Conservation (phyloP, 2,113 vertebrate genomes). For the Cavia porcellus region DNA sequence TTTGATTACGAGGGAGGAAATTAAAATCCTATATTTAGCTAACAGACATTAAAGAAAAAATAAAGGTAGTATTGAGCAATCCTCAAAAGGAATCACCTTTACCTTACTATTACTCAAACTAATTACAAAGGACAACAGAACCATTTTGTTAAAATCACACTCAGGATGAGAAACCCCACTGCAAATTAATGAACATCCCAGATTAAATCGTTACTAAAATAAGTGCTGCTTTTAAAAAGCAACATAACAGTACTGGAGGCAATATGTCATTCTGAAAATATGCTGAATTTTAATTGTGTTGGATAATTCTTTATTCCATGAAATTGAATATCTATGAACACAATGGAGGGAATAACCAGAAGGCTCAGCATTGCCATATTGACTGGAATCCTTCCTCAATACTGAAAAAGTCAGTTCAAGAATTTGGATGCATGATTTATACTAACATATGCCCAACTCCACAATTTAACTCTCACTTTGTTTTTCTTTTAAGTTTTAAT, state of each 20-base stretch:
- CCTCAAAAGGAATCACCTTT: conserved; percentile 10
- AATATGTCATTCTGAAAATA: conserved; percentile 7
- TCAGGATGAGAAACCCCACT: background rate
- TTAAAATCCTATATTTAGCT: conserved; percentile 73
- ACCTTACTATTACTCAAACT: conserved; percentile 38
- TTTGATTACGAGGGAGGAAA: conserved; percentile 60
- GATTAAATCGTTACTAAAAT: conserved; percentile 33
- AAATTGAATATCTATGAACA: background rate
- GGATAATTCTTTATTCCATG: conserved; percentile 9
- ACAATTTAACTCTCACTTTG: background rate
- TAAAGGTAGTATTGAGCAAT: conserved; percentile 13
- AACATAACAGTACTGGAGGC: background rate
- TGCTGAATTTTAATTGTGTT: conserved; percentile 51
- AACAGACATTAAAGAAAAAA: conserved; percentile 51
- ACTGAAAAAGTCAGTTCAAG: background rate
- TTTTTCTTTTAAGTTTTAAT: background rate
- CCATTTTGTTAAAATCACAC: conserved; percentile 38
- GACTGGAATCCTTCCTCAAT: background rate
- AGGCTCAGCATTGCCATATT: background rate
- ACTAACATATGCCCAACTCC: background rate
- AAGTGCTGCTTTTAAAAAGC: background rate
- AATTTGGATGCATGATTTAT: background rate
- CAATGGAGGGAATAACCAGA: background rate
- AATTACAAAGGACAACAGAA: conserved; percentile 54
- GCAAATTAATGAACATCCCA: conserved; percentile 54